Evolutionary conservation across 2,797 vertebrate genomes (phyloP), one percentile per base, ranked within the genome.

Genomic region (Danio choprae): DNA sequence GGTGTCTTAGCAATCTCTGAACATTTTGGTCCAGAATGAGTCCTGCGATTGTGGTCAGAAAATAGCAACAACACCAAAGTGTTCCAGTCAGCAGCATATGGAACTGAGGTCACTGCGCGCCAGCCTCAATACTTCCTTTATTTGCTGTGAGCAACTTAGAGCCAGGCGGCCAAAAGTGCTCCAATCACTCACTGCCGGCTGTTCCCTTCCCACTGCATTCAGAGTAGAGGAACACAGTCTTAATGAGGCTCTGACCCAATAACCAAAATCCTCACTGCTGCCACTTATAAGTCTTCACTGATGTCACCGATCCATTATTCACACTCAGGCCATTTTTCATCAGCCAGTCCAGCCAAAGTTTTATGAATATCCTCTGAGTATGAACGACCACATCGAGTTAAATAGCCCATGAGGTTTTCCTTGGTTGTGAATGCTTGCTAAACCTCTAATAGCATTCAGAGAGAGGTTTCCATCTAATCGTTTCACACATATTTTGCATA

Each of bases 71-170:
- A 85, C 88, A 90, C 90, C 89, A 91, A 89, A 90, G 87, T 89
- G 81, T 88, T 84, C 87, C 90, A 90, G 89, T 92, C 90, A 92
- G 89, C 83, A 85, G 82, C 85, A 53, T 79, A 36, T 44, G 60
- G 80, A 84, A 85, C 74, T 86, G 90, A 86, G 92, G 92, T 94
- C 91, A 94, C 84, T 55, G 29, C 85, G 89, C 89, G 82, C 84
- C 91, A 90, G 88, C 86, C 87, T 93, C 94, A 96, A 95, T 91
- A 88, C 89, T 88, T 87, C 88, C 86, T 84, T 92, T 95, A 93
- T 95, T 93, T 92, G 90, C 90, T 90, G 87, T 77, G 82, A 89
- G 87, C 88, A 72, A 83, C 81, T 68, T 85, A 86, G 87, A 83
- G 86, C 84, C 80, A 69, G 73, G 40, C 69, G 63, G 80, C 87